Conservation (phyloP, 2,113 vertebrate genomes). For the Chaetorhynchus papuensis region DNA sequence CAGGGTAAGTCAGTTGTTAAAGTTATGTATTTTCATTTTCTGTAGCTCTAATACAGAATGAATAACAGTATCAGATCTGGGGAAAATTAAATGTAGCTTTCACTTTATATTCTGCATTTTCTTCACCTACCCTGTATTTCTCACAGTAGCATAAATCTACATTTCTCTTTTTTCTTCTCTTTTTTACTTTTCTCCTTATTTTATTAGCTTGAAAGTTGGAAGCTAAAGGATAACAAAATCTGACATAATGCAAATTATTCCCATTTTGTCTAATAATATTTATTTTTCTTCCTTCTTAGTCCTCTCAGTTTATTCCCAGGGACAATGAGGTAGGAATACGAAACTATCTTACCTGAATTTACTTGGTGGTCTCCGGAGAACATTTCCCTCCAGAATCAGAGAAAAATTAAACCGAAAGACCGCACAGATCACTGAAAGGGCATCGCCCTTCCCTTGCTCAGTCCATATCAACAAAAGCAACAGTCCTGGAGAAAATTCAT, state of each 20-base stretch:
- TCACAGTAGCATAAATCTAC: background rate
- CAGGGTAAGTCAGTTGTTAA: background rate
- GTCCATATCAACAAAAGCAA: background rate
- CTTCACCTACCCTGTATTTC: background rate
- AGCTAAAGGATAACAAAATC: background rate
- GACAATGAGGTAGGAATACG: background rate
- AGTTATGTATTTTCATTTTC: background rate
- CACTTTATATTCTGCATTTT: background rate
- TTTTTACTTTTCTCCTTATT: background rate
- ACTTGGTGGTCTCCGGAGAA: background rate
- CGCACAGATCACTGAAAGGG: background rate
- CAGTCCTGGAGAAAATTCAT: background rate
- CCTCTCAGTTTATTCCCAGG: background rate
- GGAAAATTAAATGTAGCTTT: background rate
- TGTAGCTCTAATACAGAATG: background rate
- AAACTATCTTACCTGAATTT: background rate
- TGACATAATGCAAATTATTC: background rate
- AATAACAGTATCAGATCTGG: background rate
- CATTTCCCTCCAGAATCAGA: background rate
- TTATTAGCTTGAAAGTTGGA: background rate
- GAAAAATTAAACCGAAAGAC: background rate
- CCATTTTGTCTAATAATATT: background rate
- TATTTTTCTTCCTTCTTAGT: background rate
- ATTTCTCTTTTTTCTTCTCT: background rate
- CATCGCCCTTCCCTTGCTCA: background rate